Evolutionary conservation across 1,140 invertebrate genomes (phyloP).

Genomic region (Bombus haemorrhoidalis): DNA sequence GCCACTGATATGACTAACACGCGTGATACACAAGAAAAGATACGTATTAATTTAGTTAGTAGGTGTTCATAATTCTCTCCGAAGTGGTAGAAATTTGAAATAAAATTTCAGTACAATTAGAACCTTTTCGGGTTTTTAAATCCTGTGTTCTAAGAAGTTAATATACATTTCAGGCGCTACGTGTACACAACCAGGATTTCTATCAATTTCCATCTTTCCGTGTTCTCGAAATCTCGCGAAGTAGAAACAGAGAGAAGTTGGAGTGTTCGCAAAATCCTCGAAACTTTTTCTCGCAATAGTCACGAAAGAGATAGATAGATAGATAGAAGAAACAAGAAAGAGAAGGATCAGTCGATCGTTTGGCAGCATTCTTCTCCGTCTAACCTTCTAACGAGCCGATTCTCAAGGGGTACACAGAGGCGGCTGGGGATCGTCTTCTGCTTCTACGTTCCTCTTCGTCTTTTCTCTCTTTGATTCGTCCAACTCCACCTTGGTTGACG

Average conservation of each 20-base stretch:
- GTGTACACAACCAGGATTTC: too few relatives aligned
- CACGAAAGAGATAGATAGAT: background rate
- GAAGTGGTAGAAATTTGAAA: too few relatives aligned
- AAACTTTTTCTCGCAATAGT: constrained; percentile 26
- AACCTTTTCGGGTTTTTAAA: too few relatives aligned
- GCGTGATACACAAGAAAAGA: too few relatives aligned
- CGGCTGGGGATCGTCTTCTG: constrained; percentile 24
- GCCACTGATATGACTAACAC: too few relatives aligned
- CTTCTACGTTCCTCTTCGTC: constrained; percentile 24
- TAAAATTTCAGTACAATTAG: too few relatives aligned
- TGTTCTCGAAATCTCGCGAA: background rate
- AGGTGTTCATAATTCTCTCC: too few relatives aligned
- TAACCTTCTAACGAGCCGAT: background rate
- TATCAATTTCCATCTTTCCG: background rate
- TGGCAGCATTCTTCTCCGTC: constrained; percentile 1
- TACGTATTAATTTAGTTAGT: too few relatives aligned
- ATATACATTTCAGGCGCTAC: too few relatives aligned
- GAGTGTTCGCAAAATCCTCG: constrained; percentile 13
- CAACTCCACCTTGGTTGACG: constrained; percentile 1
- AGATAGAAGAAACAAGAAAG: background rate
- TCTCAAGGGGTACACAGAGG: constrained; percentile 3
- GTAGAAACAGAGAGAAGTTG: constrained; percentile 1
- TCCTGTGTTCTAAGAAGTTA: too few relatives aligned
- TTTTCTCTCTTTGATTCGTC: constrained; percentile 49
- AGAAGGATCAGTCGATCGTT: constrained; percentile 18